Evolutionary conservation across 2,113 vertebrate species (phyloP).

Genomic region (Terrapene triunguis): DNA sequence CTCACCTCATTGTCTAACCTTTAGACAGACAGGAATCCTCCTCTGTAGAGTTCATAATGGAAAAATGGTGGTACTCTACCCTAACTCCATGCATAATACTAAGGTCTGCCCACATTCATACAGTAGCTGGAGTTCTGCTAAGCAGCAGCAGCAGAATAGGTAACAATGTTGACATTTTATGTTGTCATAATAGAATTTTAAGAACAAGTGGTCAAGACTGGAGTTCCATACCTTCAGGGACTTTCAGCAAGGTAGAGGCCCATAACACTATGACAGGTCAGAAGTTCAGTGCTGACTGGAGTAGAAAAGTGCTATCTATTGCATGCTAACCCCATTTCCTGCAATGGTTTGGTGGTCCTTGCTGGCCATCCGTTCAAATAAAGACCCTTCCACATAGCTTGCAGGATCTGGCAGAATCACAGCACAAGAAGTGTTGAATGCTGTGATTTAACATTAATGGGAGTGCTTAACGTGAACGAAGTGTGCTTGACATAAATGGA

Average conservation of each 20-base stretch:
- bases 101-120: background rate
- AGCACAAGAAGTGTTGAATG: background rate
- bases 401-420: background rate
- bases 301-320: background rate
- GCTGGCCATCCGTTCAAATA: background rate
- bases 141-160: background rate
- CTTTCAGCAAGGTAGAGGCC: background rate
- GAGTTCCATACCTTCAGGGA: background rate
- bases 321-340: background rate
- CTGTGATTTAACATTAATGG: background rate
- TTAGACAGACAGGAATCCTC: background rate
- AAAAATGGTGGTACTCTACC: background rate
- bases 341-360: background rate
- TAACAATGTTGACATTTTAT: slow-evolving; percentile 6
- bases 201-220: background rate
- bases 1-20: background rate
- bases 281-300: background rate
- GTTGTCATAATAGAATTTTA: background rate
- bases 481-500: background rate
- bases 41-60: background rate
- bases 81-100: background rate
- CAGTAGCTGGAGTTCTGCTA: background rate
- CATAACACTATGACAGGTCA: background rate
- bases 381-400: background rate
- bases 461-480: background rate